Base-by-base conservation (phyloP, 2,797 vertebrate species). In the Petrocephalus sullivani region DNA sequence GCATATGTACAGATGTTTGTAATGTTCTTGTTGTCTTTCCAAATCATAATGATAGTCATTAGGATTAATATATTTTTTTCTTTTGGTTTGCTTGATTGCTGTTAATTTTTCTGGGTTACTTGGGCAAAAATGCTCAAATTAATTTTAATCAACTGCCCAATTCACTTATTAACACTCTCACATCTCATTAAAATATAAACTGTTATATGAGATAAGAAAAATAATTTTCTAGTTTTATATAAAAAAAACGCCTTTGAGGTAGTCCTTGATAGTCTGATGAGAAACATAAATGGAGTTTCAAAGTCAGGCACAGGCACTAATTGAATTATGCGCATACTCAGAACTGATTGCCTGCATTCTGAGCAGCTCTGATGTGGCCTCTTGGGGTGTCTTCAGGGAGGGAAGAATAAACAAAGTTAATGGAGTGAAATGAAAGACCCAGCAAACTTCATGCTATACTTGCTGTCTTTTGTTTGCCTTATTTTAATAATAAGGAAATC, bases 351-450 rank as follows among this genome's bases (percentile, higher is more conserved):
- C 58, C 41, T 64, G 85, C 85, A 61, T 64, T 87, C 46, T 61
- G 85, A 87, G 58, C 37, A 61, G 37, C n/a, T 46, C n/a, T 49
- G 85, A 61, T 37, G 19, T 64, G 57, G 85, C 58, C 85, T 67
- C 85, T 64, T 87, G 85, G 85, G 85, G 37, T 49, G 84, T 57
- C 84, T 85, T 85, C 54, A 7, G 28, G 84, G 84, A 85, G 57
- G 58, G 41, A 33, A 33, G 58, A 87, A 64, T 64, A 64, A 41
- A 87, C 85, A 87, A 64, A 46, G 57, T 33, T 64, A 87, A 87
- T 87, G 85, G 85, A 87, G 33, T 87, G 85, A 87, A 87, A 64
- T 87, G 58, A 64, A 64, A 64, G 57, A 46, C 54, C 57, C 58
- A 64, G 37, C 57, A 46, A 87, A 87, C 57, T 60, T 61, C 33